phyloP scores from a whole-genome alignment of 92 coral and sea anemone genomes.

The Phenganax marumi region DNA sequence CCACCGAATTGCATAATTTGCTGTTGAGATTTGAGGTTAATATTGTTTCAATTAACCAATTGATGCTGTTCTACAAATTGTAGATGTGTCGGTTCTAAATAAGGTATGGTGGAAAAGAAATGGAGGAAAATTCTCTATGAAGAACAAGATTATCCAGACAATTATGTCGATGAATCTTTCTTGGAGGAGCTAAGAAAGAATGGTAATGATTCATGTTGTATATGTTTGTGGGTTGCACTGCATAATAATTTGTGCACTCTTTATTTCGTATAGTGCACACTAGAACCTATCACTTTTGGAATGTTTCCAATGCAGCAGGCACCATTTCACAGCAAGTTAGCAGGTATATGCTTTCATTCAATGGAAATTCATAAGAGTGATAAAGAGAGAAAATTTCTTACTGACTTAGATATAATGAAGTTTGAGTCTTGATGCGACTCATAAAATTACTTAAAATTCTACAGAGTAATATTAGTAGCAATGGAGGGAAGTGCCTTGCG shows the following conservation, averaged over 20 bases:
- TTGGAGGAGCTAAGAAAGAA: slow-evolving; percentile 88
- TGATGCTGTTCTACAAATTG: too few relatives aligned
- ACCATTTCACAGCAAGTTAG: slow-evolving; percentile 89
- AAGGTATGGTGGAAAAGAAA: slow-evolving; percentile 28
- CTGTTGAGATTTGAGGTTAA: too few relatives aligned
- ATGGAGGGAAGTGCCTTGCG: background rate
- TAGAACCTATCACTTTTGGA: slow-evolving; percentile 81
- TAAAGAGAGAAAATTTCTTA: too few relatives aligned
- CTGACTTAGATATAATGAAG: background rate
- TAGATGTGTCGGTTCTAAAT: background rate
- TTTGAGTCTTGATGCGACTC: background rate
- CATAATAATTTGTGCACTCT: background rate
- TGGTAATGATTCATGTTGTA: slow-evolving; percentile 54
- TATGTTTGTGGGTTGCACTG: background rate
- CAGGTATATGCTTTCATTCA: slow-evolving; percentile 58
- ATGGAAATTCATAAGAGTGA: too few relatives aligned
- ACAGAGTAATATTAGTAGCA: background rate
- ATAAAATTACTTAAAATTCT: background rate
- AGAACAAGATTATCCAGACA: slow-evolving; percentile 86
- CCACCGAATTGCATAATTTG: too few relatives aligned
- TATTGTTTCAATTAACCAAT: too few relatives aligned
- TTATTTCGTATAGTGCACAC: slow-evolving; percentile 68
- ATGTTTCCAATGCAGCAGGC: slow-evolving; percentile 81
- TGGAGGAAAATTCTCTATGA: slow-evolving; percentile 92
- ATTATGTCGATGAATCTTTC: slow-evolving; percentile 92